Conservation (phyloP, 2,888 invertebrate species). For the Blastobasis adustella region DNA sequence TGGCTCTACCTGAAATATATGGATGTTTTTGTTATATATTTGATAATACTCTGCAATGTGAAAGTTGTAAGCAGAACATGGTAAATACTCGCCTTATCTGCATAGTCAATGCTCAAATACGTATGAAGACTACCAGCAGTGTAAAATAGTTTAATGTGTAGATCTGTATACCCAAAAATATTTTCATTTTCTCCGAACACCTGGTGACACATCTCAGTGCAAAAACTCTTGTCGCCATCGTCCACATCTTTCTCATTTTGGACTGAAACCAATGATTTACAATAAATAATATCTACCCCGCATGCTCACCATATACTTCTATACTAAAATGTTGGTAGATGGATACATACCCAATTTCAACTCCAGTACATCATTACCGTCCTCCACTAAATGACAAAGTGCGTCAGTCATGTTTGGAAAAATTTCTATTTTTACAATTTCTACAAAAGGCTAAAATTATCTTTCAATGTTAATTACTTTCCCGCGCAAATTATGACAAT, state of each 20-base stretch:
- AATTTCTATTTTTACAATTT: not conserved
- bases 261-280: constrained; percentile 50
- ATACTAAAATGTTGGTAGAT: not conserved
- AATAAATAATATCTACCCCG: not conserved
- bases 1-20: constrained; percentile 61
- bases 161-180: constrained; percentile 94
- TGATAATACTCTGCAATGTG: not conserved
- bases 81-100: constrained; percentile 72
- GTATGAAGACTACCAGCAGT: constrained; percentile 87
- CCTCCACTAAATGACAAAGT: constrained; percentile 66
- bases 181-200: constrained; percentile 93
- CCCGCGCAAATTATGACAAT: too few relatives aligned
- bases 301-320: not conserved
- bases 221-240: constrained; percentile 78
- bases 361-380: constrained; percentile 74
- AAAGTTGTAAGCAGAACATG: not conserved
- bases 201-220: constrained; percentile 94
- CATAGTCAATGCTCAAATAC: constrained; percentile 84
- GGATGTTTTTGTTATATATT: not conserved
- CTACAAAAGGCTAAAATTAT: too few relatives aligned
- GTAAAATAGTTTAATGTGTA: constrained; percentile 86
- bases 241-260: constrained; percentile 78
- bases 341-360: constrained; percentile 66
- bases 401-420: constrained; percentile 57
- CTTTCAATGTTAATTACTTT: too few relatives aligned